These are phyloP conservation scores for Myzus persicae DNA, from an alignment of 1,140 invertebrate genomes.

Conservation along the genomic window DNA sequence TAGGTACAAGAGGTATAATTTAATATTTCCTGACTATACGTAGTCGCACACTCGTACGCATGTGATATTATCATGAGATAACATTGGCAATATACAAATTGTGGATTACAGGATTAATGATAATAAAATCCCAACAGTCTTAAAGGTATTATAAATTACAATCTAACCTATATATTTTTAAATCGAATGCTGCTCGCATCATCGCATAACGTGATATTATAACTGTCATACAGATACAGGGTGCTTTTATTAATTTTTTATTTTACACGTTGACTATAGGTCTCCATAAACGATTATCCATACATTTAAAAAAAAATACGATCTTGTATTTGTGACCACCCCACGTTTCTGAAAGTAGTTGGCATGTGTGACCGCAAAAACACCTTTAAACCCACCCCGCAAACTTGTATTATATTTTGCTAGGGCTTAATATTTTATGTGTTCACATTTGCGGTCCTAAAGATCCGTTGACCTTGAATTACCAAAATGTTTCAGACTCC, in stretches of 20 bases:
- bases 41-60: background rate
- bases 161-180: background rate
- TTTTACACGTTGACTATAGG: background rate
- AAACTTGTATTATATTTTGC: background rate
- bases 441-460: too few species aligned
- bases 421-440: background rate
- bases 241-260: background rate
- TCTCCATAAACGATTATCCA: background rate
- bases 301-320: background rate
- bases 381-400: background rate
- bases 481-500: background rate
- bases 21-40: background rate
- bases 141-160: background rate
- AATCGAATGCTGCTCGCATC: background rate
- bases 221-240: background rate
- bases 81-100: background rate
- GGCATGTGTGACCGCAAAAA: background rate
- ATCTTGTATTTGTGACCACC: background rate
- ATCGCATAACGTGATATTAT: background rate
- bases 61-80: background rate
- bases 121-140: background rate
- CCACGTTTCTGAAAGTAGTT: background rate
- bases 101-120: background rate
- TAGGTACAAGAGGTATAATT: background rate
- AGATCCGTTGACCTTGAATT: background rate